Evolutionary conservation across 1,140 invertebrate species (phyloP), one percentile per base, ranked within the genome.

Genomic region (Drosophila rhopaloa): DNA sequence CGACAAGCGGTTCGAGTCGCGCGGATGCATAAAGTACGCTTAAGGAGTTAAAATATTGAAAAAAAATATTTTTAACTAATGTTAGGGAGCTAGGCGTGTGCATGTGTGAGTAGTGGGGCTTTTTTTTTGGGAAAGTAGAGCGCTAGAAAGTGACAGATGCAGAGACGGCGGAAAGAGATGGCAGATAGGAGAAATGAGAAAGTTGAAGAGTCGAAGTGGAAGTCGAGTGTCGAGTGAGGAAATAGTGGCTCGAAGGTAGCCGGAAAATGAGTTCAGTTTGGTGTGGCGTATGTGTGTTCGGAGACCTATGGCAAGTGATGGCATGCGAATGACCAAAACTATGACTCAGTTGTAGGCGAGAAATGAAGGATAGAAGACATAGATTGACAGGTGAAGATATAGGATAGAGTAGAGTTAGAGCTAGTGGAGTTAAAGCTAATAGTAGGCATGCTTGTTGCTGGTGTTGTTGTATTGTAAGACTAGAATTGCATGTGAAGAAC

Each of bases 261-360:
- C 70, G 62, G 79, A 75, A 66, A 82, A 76, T 86, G 65, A 88
- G 82, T 88, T 88, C 76, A 86, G 83, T 79, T 88, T 79, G 70
- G 79, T 76, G 62, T 65, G 72, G 73, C 50, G 37, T 19, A 32
- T 51, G 48, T 77, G 50, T 55, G 48, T 76, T 54, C 66, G 53
- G 58, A 88, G 75, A 86, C 84, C 89, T 92, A 92, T 92, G 91
- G 91, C 91, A 92, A 92, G 91, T 92, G 84, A 92, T 92, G 91
- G 91, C 91, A 79, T 78, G 72, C 67, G 43, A 70, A 75, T 76
- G 77, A 88, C 79, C 86, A 91, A 85, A 90, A 91, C 90, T 89
- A 77, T 83, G 76, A 86, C 90, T 86, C 79, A 63, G 14, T 47
- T 32, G 27, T 47, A 58, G 47, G 32, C 4, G 37, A 61, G 43